Percentiles rank a stretch among this genome's conserved stretches.
phyloP scores from a whole-genome alignment of 2,797 vertebrate genomes.

The Clarias pachynema region DNA sequence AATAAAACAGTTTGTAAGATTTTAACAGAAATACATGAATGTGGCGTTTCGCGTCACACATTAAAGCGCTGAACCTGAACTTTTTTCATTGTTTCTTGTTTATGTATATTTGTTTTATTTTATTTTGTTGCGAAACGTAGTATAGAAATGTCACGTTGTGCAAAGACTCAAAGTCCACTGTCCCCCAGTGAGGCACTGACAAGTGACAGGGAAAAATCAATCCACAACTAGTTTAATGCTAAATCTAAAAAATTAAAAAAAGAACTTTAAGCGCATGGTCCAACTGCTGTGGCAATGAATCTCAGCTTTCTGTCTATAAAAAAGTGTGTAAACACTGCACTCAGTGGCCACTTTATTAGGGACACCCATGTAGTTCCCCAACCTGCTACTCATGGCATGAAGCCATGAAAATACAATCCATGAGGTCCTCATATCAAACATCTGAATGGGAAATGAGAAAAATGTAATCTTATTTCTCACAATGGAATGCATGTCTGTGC shows the following conservation, averaged over 20 bases:
- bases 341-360: background rate
- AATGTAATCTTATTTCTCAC: background rate
- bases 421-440: background rate
- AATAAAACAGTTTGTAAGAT: too few species aligned
- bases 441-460: background rate
- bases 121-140: background rate
- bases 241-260: too few species aligned
- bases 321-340: background rate
- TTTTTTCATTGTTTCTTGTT: background rate
- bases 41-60: too few species aligned
- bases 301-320: background rate
- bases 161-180: constrained; percentile 21
- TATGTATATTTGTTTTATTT: background rate
- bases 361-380: background rate
- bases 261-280: background rate
- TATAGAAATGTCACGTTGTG: constrained; percentile 3
- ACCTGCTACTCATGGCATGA: background rate
- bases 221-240: too few species aligned
- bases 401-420: background rate
- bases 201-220: background rate
- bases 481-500: background rate
- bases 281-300: background rate
- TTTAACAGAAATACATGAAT: background rate
- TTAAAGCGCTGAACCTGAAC: background rate
- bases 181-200: background rate